Conservation (phyloP, 2,888 invertebrate species). For the Aporophyla nigra region DNA sequence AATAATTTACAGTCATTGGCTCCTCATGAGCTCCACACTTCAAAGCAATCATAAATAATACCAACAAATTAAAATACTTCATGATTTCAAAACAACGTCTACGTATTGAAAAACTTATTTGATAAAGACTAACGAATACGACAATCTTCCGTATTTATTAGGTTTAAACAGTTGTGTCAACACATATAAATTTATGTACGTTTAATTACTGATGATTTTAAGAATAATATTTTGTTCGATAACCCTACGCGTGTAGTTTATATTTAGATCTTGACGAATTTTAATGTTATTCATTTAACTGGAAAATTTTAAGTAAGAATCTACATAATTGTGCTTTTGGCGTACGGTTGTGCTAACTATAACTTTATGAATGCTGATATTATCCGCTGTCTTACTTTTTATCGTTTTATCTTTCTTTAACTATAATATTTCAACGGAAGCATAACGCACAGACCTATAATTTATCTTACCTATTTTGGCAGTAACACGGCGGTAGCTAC, state of each 20-base stretch:
- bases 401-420: background rate
- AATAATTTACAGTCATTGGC: slow-evolving; percentile 9
- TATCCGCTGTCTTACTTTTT: background rate
- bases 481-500: background rate
- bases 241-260: slow-evolving; percentile 4
- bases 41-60: slow-evolving; percentile 36
- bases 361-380: background rate
- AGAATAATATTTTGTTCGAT: background rate
- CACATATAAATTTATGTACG: background rate
- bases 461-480: background rate
- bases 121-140: slow-evolving; percentile 14
- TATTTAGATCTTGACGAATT: background rate
- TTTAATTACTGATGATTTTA: background rate
- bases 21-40: slow-evolving; percentile 25
- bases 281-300: background rate
- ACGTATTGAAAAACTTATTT: slow-evolving; percentile 7
- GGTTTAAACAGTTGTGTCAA: slow-evolving; percentile 34
- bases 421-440: slow-evolving; percentile 7
- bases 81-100: slow-evolving; percentile 32
- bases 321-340: background rate
- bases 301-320: background rate
- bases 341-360: background rate
- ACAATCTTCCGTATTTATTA: slow-evolving; percentile 13
- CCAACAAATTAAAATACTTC: slow-evolving; percentile 28
- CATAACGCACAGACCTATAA: background rate